These are phyloP conservation scores for Microcebus jonahi DNA, from an alignment of 2,113 vertebrate genomes.

Conservation along the genomic window DNA sequence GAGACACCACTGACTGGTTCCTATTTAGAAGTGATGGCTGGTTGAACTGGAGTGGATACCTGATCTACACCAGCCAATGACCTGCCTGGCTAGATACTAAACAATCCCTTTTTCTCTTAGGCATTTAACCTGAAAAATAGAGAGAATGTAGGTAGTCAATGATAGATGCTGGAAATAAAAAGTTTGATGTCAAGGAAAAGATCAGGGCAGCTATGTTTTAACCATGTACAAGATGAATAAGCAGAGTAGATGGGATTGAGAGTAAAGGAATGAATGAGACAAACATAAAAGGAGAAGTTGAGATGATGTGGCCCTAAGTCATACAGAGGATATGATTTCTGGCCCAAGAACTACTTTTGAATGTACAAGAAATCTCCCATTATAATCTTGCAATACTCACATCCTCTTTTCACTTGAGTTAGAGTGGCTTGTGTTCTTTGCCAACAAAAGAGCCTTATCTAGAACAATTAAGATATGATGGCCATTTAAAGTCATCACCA, in stretches of 20 bases:
- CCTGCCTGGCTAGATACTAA: background rate
- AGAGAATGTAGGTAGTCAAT: slow-evolving; percentile 18
- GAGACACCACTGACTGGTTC: background rate
- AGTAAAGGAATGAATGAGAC: background rate
- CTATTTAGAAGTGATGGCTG: background rate
- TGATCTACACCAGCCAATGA: background rate
- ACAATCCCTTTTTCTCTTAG: slow-evolving; percentile 18
- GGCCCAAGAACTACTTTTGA: slow-evolving; percentile 4
- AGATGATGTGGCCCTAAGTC: background rate
- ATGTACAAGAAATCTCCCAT: background rate
- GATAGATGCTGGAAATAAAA: slow-evolving; percentile 21
- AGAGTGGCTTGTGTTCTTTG: slow-evolving; percentile 4
- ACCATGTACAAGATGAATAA: background rate
- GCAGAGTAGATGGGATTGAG: background rate
- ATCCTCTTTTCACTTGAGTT: background rate
- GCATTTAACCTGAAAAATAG: slow-evolving; percentile 17
- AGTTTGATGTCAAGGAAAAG: slow-evolving; percentile 13
- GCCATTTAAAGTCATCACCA: slow-evolving; percentile 5
- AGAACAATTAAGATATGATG: background rate
- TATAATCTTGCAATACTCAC: background rate
- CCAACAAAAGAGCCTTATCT: slow-evolving; percentile 27
- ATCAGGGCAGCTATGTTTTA: background rate
- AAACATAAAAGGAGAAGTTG: background rate
- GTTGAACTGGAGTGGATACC: background rate
- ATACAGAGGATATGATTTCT: background rate